These are phyloP conservation scores for Tursiops truncatus DNA, from an alignment of 2,113 vertebrate genomes.

Conservation along the genomic window DNA sequence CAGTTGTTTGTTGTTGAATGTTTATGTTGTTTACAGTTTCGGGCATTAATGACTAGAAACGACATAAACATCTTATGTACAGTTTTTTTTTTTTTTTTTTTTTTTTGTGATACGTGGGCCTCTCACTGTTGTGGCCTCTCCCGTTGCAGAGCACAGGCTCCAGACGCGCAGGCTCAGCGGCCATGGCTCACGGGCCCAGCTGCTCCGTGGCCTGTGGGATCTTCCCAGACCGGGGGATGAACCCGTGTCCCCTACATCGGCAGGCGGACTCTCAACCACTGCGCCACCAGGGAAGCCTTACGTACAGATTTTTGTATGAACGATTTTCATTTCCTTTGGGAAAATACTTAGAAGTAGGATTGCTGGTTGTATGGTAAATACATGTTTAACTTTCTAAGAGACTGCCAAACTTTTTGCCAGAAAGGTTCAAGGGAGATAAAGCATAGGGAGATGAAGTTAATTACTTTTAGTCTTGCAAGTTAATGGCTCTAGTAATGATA, in stretches of 20 bases:
- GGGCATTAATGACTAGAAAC: not conserved
- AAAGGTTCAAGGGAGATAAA: not conserved
- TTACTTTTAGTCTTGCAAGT: slow-evolving; percentile 36
- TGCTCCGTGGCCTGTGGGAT: no score
- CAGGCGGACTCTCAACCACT: no score
- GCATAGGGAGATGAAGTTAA: not conserved
- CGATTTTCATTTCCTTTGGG: not conserved
- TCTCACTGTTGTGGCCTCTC: no score
- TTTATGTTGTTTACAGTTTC: not conserved
- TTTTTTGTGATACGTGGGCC: no score
- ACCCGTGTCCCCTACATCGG: no score
- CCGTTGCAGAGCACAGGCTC: no score
- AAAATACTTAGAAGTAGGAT: not conserved
- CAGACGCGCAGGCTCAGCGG: no score
- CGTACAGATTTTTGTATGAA: not conserved
- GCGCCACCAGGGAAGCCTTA: no score
- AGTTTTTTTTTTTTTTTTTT: not conserved
- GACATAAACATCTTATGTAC: not conserved
- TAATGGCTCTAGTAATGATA: slow-evolving; percentile 25
- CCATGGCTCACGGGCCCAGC: no score
- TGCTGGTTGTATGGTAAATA: not conserved
- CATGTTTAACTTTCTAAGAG: not conserved
- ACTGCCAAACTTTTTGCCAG: not conserved
- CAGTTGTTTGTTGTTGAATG: not conserved
- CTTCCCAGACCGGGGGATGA: no score